Conservation (phyloP, 2,797 vertebrate genomes). For the Heterohyrax brucei region DNA sequence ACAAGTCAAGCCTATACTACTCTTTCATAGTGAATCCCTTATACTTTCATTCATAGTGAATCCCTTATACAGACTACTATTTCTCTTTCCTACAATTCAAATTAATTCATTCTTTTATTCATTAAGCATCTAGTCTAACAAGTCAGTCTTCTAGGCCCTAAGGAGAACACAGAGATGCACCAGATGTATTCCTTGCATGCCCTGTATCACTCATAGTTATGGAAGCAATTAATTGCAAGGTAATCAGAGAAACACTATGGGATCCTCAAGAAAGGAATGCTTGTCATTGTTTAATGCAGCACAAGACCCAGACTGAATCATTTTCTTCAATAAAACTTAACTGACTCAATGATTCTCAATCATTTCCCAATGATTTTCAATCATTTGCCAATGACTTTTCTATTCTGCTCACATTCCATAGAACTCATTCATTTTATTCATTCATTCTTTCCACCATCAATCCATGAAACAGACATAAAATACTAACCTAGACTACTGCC, state of each 20-base stretch:
- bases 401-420: background rate
- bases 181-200: background rate
- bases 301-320: slow-evolving; percentile 43
- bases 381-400: background rate
- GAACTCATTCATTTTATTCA: background rate
- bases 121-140: background rate
- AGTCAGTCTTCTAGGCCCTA: background rate
- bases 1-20: background rate
- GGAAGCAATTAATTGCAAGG: background rate
- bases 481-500: background rate
- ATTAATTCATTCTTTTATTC: slow-evolving; percentile 31
- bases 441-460: slow-evolving; percentile 11
- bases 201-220: background rate
- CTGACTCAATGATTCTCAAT: background rate
- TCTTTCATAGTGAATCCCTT: background rate
- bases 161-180: background rate
- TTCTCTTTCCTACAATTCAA: background rate
- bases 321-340: slow-evolving; percentile 37
- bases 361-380: background rate
- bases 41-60: slow-evolving; percentile 4
- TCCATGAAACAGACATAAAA: background rate
- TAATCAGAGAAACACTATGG: background rate
- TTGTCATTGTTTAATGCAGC: background rate
- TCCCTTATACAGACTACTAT: background rate
- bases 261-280: background rate